Base-by-base conservation (phyloP, 1,140 invertebrate genomes). In the Laupala kohalensis region DNA sequence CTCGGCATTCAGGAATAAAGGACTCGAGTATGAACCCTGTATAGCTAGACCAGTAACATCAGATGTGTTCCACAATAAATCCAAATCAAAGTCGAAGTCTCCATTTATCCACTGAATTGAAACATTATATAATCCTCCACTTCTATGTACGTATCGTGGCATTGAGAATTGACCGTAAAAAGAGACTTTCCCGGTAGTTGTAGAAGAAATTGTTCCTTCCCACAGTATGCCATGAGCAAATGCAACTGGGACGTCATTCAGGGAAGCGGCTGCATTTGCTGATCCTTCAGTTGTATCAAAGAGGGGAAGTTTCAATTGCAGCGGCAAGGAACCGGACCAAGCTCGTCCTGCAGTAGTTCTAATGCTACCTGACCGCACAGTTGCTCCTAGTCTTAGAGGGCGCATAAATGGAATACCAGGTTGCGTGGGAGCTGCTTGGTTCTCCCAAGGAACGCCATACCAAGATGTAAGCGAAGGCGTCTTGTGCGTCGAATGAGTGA, bases 61-160 rank as follows among this genome's bases (percentile, higher is more conserved):
- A 30, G 28, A 69, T 23, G 53, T 23, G n/a, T 69, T 69, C 27
- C 29, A 27, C 19, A 68, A 26, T 1, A 29, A 15, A 1, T 68
- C 19, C 19, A 68, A 6, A n/a, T 68, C 25, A 25, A 68, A 68
- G 13, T 26, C 25, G 27, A 68, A 68, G 6, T 26, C 23, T 3
- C 67, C 67, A 68, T 68, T 68, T 28, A 68, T 26, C 67, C 67
- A 68, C n/a, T 68, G 3, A n/a, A 68, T 26, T 29, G 67, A 68
- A 28, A 68, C 24, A 25, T 68, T 68, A 25, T 19, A 15, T 1
- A 68, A 6, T 4, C 25, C 25, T 25, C 67, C 67, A 25, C 19
- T 19, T 24, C 64, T 25, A 26, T 68, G 67, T 9, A 68, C 67
- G 19, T 28, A 68, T 25, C 27, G 26, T 28, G 67, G 67, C 67